Conservation (phyloP, 2,797 vertebrate genomes). For the Hipposideros larvatus region DNA sequence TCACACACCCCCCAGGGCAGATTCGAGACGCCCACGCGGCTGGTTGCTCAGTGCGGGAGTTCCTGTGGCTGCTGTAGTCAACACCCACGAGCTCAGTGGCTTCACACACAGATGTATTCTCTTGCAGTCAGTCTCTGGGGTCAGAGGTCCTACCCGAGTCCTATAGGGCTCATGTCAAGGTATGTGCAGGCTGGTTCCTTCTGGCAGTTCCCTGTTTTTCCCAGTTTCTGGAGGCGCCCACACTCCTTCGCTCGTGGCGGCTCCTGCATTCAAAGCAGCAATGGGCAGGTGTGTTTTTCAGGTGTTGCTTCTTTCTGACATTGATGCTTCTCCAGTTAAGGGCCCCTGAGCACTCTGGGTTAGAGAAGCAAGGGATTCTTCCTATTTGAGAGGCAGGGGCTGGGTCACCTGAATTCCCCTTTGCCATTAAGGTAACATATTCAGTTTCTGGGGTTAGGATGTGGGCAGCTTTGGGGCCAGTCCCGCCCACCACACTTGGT, state of each 20-base stretch:
- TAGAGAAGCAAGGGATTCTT: no score
- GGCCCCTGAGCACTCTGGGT: fast-evolving
- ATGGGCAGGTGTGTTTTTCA: fast-evolving
- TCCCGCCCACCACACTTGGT: fast-evolving
- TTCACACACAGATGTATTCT: neutral
- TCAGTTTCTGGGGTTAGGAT: neutral
- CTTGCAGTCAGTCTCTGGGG: fast-evolving
- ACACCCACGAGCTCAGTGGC: fast-evolving
- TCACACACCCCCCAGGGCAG: fast-evolving
- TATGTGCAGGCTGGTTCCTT: fast-evolving
- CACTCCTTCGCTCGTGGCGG: fast-evolving
- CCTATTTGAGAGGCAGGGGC: fast-evolving
- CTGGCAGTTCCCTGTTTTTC: neutral
- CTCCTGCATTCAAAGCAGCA: neutral
- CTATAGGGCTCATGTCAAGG: neutral
- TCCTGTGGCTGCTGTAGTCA: fast-evolving
- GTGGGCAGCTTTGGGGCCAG: neutral
- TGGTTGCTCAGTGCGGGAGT: fast-evolving
- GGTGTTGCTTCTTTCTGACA: neutral
- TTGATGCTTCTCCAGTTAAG: fast-evolving
- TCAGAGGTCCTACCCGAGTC: no score
- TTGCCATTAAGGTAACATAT: fast-evolving
- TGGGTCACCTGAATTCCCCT: no score
- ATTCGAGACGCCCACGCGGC: fast-evolving
- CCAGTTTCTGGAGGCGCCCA: neutral